These are phyloP conservation scores for Nephrotoma guestfalica DNA, from an alignment of 2,888 invertebrate genomes.

Conservation along the genomic window DNA sequence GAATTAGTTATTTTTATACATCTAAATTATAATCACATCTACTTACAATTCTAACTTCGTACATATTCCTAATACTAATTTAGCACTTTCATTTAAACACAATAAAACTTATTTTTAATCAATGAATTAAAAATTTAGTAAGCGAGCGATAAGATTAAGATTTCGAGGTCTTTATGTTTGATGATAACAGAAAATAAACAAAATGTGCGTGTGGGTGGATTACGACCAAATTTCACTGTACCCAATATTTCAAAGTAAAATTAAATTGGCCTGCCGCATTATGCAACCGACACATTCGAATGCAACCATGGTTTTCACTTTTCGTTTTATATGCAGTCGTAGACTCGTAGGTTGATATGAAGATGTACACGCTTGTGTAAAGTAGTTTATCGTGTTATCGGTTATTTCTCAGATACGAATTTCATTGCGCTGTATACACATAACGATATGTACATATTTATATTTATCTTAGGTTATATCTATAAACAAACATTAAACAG, in stretches of 20 bases:
- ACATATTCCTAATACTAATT: not conserved
- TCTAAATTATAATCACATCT: not conserved
- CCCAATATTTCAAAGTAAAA: not conserved
- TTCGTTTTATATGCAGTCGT: not conserved
- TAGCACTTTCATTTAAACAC: not conserved
- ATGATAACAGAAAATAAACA: not conserved
- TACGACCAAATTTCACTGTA: not conserved
- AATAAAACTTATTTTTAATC: not conserved
- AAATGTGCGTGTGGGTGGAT: not conserved
- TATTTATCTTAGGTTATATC: not conserved
- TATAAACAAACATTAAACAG: not conserved
- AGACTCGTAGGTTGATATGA: not conserved
- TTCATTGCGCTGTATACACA: not conserved
- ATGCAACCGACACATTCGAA: not conserved
- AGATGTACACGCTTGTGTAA: not conserved
- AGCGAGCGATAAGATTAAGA: not conserved
- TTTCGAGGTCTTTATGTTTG: not conserved
- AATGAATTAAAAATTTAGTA: not conserved
- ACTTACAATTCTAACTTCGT: not conserved
- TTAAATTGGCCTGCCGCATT: not conserved
- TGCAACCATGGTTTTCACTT: not conserved
- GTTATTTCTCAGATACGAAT: not conserved
- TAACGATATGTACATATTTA: not conserved
- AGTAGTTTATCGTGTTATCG: not conserved
- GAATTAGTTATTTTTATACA: not conserved